These are phyloP conservation scores for Labeo calbasu DNA, from an alignment of 2,797 vertebrate genomes.

Conservation along the genomic window DNA sequence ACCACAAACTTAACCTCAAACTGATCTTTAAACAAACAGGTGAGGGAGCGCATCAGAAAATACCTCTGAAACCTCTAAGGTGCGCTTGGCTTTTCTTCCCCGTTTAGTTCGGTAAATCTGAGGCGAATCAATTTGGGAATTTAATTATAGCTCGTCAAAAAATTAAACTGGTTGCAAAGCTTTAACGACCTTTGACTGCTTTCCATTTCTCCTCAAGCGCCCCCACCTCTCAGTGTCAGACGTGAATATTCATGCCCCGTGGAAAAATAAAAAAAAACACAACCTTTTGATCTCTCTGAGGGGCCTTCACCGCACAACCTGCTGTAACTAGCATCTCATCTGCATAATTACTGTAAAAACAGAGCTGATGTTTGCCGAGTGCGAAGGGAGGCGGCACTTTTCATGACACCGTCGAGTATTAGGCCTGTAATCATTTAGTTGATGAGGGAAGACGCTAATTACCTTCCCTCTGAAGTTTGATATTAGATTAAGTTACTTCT, in stretches of 20 bases:
- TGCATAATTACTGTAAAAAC: conserved; percentile 56
- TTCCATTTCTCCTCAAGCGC: conserved; percentile 28
- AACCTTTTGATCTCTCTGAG: conserved; percentile 56
- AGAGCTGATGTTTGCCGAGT: conserved; percentile 45
- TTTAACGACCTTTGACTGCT: conserved; percentile 50
- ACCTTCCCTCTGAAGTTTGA: conserved; percentile 45
- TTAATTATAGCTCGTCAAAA: conserved; percentile 50
- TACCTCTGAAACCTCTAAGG: not conserved
- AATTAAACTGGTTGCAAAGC: conserved; percentile 23
- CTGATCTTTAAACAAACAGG: not conserved
- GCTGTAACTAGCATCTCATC: conserved; percentile 54
- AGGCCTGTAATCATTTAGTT: conserved; percentile 12
- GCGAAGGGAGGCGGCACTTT: conserved; percentile 47
- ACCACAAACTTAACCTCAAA: not conserved
- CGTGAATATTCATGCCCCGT: conserved; percentile 56
- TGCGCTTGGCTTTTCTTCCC: not conserved
- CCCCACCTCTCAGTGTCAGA: conserved; percentile 37
- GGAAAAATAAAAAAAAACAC: conserved; percentile 14
- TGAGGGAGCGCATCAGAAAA: not conserved
- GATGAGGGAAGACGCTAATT: conserved; percentile 42
- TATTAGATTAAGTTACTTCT: conserved; percentile 41
- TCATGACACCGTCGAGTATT: conserved; percentile 46
- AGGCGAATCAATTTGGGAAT: conserved; percentile 13
- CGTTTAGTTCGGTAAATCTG: not conserved
- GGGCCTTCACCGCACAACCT: conserved; percentile 38